phyloP scores from a whole-genome alignment of 2,797 vertebrate species.

The Taeniopygia guttata region DNA sequence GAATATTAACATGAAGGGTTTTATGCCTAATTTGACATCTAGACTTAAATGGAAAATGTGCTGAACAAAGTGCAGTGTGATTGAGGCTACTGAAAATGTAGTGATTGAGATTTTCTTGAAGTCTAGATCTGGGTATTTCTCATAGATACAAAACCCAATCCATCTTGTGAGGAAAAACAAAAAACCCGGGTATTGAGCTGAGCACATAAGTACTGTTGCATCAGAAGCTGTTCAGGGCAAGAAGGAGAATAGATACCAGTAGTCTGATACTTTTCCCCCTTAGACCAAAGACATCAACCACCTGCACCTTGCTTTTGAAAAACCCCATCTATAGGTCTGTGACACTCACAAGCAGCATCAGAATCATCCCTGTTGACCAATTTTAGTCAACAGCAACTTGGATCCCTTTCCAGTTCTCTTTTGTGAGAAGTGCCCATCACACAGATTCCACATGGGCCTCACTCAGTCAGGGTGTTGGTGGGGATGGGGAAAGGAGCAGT shows the following conservation, averaged over 20 bases:
- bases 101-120: not conserved
- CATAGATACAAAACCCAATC: not conserved
- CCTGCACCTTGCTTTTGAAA: not conserved
- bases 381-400: not conserved
- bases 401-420: not conserved
- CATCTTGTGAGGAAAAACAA: not conserved
- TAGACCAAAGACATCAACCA: not conserved
- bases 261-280: not conserved
- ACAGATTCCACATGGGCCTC: not conserved
- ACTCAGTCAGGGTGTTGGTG: not conserved
- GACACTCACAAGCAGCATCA: not conserved
- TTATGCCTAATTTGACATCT: not conserved
- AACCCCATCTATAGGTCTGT: not conserved
- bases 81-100: not conserved
- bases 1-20: not conserved
- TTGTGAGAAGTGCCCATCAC: not conserved
- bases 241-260: not conserved
- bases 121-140: not conserved
- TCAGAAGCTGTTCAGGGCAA: not conserved
- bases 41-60: not conserved
- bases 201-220: not conserved
- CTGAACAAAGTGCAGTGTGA: not conserved
- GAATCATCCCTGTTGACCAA: accelerated
- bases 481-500: not conserved
- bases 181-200: not conserved